Percentiles rank a stretch among this genome's conserved stretches.
Conservation (phyloP, 2,888 invertebrate genomes). For the Abscondita cerata region DNA sequence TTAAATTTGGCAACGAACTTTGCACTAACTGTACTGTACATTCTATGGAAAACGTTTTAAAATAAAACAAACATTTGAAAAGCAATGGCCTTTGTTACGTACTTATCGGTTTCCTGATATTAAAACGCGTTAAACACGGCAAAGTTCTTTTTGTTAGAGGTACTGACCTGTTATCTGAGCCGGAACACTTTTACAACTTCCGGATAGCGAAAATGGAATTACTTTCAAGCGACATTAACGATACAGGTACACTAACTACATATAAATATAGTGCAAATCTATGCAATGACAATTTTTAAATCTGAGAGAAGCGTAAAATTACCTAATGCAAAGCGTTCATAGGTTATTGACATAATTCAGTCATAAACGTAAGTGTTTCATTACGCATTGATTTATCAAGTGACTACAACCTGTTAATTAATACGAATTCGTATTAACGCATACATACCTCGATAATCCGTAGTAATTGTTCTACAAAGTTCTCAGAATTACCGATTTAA, state of each 20-base stretch:
- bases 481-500: too few species aligned
- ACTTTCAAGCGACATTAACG: neutral
- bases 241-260: neutral
- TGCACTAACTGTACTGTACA: too few species aligned
- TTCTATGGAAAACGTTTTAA: neutral
- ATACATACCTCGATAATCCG: too few species aligned
- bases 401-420: constrained; percentile 11
- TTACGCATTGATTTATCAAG: neutral
- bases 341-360: constrained; percentile 1
- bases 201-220: constrained; percentile 41
- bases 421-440: too few species aligned
- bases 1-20: too few species aligned
- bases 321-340: neutral
- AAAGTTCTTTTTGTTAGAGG: constrained; percentile 34
- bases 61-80: neutral
- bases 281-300: too few species aligned
- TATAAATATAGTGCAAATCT: too few species aligned
- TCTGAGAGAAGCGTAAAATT: too few species aligned
- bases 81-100: constrained; percentile 6
- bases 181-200: constrained; percentile 41
- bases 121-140: constrained; percentile 29
- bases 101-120: constrained; percentile 17
- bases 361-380: neutral
- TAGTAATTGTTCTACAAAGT: too few species aligned
- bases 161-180: constrained; percentile 43